Conservation (phyloP, 2,797 vertebrate species). For the Coregonus suidteri region DNA sequence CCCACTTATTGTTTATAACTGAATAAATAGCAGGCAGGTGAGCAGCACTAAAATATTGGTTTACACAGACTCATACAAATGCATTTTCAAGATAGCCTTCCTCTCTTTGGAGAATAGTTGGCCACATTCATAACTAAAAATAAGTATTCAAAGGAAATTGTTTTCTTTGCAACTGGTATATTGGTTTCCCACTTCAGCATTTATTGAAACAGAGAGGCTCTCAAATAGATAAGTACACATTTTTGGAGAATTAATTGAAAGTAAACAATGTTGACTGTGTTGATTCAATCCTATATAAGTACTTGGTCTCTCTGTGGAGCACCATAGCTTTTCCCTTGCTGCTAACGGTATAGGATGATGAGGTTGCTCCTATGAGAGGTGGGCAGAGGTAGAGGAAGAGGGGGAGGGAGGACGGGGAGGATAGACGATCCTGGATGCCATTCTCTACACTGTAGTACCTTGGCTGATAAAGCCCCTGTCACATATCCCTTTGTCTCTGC, state of each 20-base stretch:
- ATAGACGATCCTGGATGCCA: no score
- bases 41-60: neutral
- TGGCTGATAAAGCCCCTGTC: neutral
- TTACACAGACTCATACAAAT: neutral
- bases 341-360: neutral
- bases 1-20: neutral
- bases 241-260: neutral
- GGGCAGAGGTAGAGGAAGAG: no score
- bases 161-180: neutral
- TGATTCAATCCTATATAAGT: neutral
- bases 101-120: neutral
- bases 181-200: neutral
- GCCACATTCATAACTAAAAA: neutral
- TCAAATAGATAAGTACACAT: neutral
- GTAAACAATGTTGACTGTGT: neutral
- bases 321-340: neutral
- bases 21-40: neutral
- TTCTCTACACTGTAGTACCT: no score
- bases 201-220: neutral
- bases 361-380: neutral
- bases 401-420: no score
- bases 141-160: neutral
- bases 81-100: neutral
- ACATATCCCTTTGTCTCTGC: neutral
- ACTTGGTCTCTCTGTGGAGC: neutral